Conservation (phyloP, 2,113 vertebrate species). For the Paracanthobrama guichenoti region DNA sequence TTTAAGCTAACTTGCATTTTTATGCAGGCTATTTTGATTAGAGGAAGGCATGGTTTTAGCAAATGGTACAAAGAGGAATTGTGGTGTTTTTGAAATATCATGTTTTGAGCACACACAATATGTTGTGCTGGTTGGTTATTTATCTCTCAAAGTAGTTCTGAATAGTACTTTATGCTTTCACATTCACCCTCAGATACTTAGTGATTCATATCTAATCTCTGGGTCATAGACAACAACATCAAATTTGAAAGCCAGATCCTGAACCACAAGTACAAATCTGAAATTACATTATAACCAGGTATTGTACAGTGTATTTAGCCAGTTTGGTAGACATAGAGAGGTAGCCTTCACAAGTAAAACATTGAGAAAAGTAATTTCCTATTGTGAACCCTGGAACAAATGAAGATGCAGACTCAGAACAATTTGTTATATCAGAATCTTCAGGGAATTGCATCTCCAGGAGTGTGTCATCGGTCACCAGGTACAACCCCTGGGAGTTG, state of each 20-base stretch:
- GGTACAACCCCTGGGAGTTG: not conserved
- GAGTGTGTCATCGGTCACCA: not conserved
- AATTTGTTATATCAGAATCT: not conserved
- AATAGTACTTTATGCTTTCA: not conserved
- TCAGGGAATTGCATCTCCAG: conserved; percentile 23
- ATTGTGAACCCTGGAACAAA: not conserved
- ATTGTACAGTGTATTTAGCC: not conserved
- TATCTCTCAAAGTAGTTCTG: not conserved
- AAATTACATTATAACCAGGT: not conserved
- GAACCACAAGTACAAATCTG: not conserved
- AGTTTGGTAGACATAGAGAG: not conserved
- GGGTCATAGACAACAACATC: not conserved
- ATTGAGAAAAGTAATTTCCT: not conserved
- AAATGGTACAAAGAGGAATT: not conserved
- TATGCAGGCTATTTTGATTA: not conserved
- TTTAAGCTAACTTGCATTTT: not conserved
- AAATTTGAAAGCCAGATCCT: not conserved
- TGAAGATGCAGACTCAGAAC: not conserved
- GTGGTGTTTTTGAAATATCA: not conserved
- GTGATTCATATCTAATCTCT: not conserved
- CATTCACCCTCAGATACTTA: not conserved
- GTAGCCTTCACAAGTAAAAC: not conserved
- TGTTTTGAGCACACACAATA: not conserved
- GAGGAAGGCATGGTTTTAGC: not conserved
- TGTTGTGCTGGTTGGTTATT: not conserved